Percentiles rank a stretch among this genome's conserved stretches.
Conservation (phyloP, 2,888 invertebrate species). For the Syrphus vitripennis region DNA sequence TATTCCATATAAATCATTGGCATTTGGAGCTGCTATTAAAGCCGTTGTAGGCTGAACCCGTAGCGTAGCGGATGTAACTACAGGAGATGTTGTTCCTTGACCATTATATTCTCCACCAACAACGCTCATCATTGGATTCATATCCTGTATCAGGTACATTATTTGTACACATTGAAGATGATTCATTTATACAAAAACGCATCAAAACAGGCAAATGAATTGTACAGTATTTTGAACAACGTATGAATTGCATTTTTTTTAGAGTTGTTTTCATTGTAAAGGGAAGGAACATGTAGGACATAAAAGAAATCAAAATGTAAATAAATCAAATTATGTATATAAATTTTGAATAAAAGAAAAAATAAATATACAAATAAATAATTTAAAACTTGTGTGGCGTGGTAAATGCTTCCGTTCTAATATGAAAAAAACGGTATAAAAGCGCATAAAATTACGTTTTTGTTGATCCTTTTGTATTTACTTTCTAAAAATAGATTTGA, state of each 20-base stretch:
- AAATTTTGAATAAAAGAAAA: constrained; percentile 33
- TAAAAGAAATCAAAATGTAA: constrained; percentile 72
- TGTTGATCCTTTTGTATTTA: neutral
- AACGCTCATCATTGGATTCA: constrained; percentile 81
- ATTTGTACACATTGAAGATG: constrained; percentile 4
- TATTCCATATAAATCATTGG: constrained; percentile 79
- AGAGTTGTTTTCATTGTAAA: constrained; percentile 72
- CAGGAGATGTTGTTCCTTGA: constrained; percentile 77
- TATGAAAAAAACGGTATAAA: constrained; percentile 33
- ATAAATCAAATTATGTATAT: constrained; percentile 63
- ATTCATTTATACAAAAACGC: constrained; percentile 19
- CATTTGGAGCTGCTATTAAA: constrained; percentile 77
- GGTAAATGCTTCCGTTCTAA: constrained; percentile 55
- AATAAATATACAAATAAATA: constrained; percentile 6
- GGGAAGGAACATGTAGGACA: constrained; percentile 73
- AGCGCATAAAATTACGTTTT: neutral
- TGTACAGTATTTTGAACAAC: constrained; percentile 33
- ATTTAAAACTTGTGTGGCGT: constrained; percentile 38
- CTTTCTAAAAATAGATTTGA: neutral
- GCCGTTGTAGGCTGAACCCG: constrained; percentile 78
- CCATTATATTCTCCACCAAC: constrained; percentile 81
- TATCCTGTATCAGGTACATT: constrained; percentile 76
- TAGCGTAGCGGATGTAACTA: constrained; percentile 75
- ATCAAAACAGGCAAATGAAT: constrained; percentile 34
- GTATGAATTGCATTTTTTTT: constrained; percentile 35